A percentile compares a stretch with the other conserved stretches of the same genome.
Conservation (phyloP, 1,140 invertebrate genomes). For the Antheraea mylitta region DNA sequence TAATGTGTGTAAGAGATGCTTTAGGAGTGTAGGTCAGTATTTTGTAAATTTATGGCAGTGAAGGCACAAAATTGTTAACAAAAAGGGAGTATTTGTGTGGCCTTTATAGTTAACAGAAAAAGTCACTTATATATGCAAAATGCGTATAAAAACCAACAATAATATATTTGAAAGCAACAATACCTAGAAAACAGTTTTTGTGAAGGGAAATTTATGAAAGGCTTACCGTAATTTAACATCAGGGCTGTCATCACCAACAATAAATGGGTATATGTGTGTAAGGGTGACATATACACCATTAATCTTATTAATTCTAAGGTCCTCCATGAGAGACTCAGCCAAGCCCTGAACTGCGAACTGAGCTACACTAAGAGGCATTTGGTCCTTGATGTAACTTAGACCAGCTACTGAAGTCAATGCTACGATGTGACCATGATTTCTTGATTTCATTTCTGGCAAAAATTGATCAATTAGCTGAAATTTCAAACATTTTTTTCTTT, state of each 20-base stretch:
- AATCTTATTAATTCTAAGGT: conserved; percentile 78
- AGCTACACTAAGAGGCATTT: conserved; percentile 83
- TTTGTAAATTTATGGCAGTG: too few species aligned
- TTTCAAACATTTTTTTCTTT: background rate
- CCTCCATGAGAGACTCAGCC: conserved; percentile 81
- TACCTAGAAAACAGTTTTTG: background rate
- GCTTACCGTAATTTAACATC: conserved; percentile 81
- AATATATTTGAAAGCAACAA: background rate
- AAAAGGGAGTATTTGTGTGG: too few species aligned
- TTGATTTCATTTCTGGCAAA: conserved; percentile 83
- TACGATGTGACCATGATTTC: conserved; percentile 84
- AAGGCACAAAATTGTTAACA: too few species aligned
- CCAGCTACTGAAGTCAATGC: conserved; percentile 86
- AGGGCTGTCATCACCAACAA: conserved; percentile 77
- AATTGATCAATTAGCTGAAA: conserved; percentile 83
- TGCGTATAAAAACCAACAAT: background rate
- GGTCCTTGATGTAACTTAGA: conserved; percentile 80
- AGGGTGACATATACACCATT: conserved; percentile 80
- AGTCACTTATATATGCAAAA: too few species aligned
- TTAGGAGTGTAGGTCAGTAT: too few species aligned
- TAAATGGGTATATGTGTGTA: conserved; percentile 82
- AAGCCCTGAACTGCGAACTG: conserved; percentile 86
- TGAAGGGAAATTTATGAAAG: background rate
- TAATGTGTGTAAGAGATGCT: too few species aligned
- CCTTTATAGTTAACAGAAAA: too few species aligned